Evolutionary conservation across 2,888 invertebrate genomes (phyloP).

Genomic region (Calliopum simillimum): DNA sequence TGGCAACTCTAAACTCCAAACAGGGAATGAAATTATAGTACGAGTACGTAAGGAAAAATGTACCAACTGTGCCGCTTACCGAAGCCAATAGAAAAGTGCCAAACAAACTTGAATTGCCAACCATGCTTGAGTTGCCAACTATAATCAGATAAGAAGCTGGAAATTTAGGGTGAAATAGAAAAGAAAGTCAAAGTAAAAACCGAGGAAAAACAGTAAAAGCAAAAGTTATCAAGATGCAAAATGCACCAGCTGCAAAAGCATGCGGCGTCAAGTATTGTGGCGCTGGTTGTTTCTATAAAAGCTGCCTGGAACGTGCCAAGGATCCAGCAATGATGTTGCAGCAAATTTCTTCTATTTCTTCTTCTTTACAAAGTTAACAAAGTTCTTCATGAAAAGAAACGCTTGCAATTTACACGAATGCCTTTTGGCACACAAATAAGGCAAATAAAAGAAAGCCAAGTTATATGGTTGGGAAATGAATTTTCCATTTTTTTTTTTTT

Average conservation of each 20-base stretch:
- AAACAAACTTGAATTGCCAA: constrained; percentile 31
- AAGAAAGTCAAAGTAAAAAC: not conserved
- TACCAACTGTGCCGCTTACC: no score
- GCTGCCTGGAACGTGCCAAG: constrained; percentile 2
- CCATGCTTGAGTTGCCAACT: constrained; percentile 28
- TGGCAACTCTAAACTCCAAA: no score
- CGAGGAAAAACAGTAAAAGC: not conserved
- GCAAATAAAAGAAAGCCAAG: not conserved
- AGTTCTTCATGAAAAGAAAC: not conserved
- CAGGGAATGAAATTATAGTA: no score
- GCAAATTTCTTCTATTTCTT: no score
- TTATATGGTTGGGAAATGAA: no score
- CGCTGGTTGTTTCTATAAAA: not conserved
- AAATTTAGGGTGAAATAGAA: not conserved
- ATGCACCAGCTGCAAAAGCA: not conserved
- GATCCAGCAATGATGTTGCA: not conserved
- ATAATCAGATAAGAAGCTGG: constrained; percentile 27
- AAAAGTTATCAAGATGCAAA: constrained; percentile 32
- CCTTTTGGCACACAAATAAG: not conserved
- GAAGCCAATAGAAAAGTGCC: constrained; percentile 3
- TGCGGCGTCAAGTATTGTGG: not conserved
- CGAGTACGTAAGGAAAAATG: no score
- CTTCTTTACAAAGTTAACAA: not conserved
- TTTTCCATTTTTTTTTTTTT: no score
- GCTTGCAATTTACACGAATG: constrained; percentile 7